Evolutionary conservation across 2,888 invertebrate genomes (phyloP), one percentile per base, ranked within the genome.

Genomic region (Spicauda simplicius): DNA sequence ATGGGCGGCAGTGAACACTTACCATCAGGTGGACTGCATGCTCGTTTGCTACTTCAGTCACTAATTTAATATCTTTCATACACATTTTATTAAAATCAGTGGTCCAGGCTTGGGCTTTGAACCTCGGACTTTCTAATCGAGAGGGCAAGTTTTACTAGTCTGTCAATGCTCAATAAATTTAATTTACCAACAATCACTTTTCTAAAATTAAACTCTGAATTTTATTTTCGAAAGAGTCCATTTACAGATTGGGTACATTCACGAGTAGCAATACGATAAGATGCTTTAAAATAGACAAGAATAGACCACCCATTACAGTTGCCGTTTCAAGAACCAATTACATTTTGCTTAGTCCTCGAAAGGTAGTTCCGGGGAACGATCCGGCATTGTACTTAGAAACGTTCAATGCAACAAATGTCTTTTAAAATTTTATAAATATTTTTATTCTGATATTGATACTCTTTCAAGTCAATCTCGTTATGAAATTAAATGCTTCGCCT

Each of bases 371-470:
- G 54, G 75, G 77, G 76, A 52, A 63, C 75, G 72, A 71, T 72
- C 71, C 73, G 72, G 70, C 73, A 72, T 77, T 78, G 77, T 77
- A 77, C 10, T 50, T 50, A 18, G 18, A 10, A 78, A 75, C 77
- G 70, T 72, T 72, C 77, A 77, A 77, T 78, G 76, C 77, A 78
- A 74, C 75, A 75, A 78, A 78, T 78, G 77, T 76, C 58, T 75
- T 74, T 76, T 76, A 75, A 79, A 77, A 79, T 80, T 80, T 77
- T 76, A 77, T 74, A 77, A 78, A 76, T 77, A 76, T 73, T 77
- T 76, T 72, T 76, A 77, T 73, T 74, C 50, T 72, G 72, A 71
- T 71, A 37, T 37, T 12, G 12, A 12, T 12, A 37, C n/a, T 45
- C 45, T 45, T 59, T 48, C 56, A 59, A 69, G 74, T 69, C 73